These are phyloP conservation scores for Cyprinodon diabolis DNA, from an alignment of 2,797 vertebrate genomes.

Conservation along the genomic window DNA sequence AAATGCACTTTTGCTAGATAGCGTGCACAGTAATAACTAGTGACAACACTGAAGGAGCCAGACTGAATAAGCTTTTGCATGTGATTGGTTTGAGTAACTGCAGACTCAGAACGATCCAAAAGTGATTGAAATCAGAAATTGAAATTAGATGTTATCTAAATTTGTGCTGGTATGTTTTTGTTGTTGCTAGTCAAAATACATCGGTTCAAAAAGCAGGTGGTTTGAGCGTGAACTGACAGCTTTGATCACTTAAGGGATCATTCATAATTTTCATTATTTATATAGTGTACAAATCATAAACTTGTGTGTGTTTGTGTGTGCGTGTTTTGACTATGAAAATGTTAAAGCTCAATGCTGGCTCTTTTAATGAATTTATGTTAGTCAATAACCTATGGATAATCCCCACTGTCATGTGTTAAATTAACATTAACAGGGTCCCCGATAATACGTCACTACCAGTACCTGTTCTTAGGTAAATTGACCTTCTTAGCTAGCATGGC, in stretches of 20 bases:
- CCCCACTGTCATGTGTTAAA: not conserved
- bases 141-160: constrained; percentile 69
- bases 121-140: constrained; percentile 69
- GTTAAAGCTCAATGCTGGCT: constrained; percentile 6
- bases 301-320: too few species aligned
- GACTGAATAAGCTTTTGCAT: constrained; percentile 73
- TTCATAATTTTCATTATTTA: too few species aligned
- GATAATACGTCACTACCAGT: not conserved
- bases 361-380: constrained; percentile 8
- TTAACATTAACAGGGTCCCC: not conserved
- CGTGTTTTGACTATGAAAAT: constrained; percentile 15
- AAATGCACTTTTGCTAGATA: constrained; percentile 86
- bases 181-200: constrained; percentile 57
- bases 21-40: constrained; percentile 81
- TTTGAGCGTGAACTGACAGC: constrained; percentile 27
- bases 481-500: too few species aligned
- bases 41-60: constrained; percentile 80
- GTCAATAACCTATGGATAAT: not conserved
- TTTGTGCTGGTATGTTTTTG: constrained; percentile 52
- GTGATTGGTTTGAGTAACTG: constrained; percentile 75
- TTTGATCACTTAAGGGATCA: not conserved
- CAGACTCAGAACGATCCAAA: constrained; percentile 51
- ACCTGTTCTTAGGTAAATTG: not conserved
- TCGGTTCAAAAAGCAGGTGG: constrained; percentile 23
- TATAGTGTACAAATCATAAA: too few species aligned